A percentile compares a stretch with the other conserved stretches of the same genome.
Conservation (phyloP, 2,797 vertebrate species). For the Paedocypris micromegethes region DNA sequence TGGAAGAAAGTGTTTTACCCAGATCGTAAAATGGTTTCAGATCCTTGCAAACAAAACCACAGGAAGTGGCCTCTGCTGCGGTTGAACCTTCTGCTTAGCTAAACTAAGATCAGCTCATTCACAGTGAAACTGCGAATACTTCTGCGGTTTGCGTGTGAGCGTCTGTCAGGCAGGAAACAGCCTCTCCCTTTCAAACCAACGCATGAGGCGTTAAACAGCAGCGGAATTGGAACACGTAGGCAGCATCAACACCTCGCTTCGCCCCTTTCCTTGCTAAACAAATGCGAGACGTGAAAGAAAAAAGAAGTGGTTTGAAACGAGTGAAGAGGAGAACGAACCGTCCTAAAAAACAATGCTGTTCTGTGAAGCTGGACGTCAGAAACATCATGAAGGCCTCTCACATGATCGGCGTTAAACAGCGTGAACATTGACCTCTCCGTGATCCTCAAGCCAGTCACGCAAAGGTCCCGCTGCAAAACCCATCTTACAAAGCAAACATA, state of each 20-base stretch:
- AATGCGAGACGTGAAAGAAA: background rate
- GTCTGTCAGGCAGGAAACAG: conserved; percentile 17
- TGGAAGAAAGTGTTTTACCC: background rate
- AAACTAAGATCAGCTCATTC: conserved; percentile 32
- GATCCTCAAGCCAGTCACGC: too few species aligned
- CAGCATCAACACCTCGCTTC: conserved; percentile 5
- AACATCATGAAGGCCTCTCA: background rate
- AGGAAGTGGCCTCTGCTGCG: conserved; percentile 36
- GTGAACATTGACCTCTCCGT: background rate
- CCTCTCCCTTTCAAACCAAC: conserved; percentile 35
- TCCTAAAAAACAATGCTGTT: conserved; percentile 4
- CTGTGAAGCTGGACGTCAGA: background rate
- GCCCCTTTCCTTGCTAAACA: background rate
- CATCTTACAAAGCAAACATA: too few species aligned
- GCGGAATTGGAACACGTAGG: conserved; percentile 30
- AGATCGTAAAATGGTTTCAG: conserved; percentile 22
- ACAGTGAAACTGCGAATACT: conserved; percentile 11
- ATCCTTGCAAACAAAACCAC: conserved; percentile 28
- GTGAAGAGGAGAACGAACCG: too few species aligned
- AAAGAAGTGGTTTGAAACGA: background rate
- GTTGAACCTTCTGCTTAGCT: conserved; percentile 31
- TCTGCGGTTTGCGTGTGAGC: conserved; percentile 22
- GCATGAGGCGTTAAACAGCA: conserved; percentile 22
- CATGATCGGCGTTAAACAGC: background rate
- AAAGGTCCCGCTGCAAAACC: too few species aligned